Conservation (phyloP, 2,888 invertebrate species). For the Ectemnius lituratus region DNA sequence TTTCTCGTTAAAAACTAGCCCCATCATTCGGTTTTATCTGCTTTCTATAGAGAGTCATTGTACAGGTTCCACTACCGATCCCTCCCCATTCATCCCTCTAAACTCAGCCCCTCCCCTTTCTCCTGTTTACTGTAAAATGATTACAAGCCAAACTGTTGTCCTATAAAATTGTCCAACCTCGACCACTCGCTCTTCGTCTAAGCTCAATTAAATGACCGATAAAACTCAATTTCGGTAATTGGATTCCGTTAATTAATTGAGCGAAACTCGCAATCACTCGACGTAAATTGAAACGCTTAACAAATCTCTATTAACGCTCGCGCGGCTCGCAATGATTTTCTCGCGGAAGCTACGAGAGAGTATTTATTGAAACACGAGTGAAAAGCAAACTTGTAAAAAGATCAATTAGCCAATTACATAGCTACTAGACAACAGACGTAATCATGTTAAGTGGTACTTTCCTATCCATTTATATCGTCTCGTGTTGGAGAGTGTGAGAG, state of each 20-base stretch:
- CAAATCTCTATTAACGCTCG: constrained; percentile 34
- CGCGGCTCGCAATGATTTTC: constrained; percentile 30
- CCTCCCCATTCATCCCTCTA: constrained; percentile 14
- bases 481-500: too few species aligned
- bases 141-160: constrained; percentile 39
- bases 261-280: constrained; percentile 16
- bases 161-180: constrained; percentile 58
- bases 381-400: too few species aligned
- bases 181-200: constrained; percentile 39
- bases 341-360: neutral
- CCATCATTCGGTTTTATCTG: constrained; percentile 44
- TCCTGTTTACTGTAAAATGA: constrained; percentile 50
- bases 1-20: constrained; percentile 50
- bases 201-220: constrained; percentile 53
- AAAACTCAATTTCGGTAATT: constrained; percentile 46
- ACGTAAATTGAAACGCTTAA: constrained; percentile 47
- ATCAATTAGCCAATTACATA: too few species aligned
- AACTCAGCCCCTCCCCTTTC: neutral
- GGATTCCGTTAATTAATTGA: constrained; percentile 46
- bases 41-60: constrained; percentile 45
- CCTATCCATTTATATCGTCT: too few species aligned
- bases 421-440: too few species aligned
- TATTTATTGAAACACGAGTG: too few species aligned
- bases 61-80: constrained; percentile 35
- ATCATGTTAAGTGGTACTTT: too few species aligned